These are phyloP conservation scores for Misgurnus mizolepis DNA, from an alignment of 2,113 vertebrate species.

Conservation along the genomic window DNA sequence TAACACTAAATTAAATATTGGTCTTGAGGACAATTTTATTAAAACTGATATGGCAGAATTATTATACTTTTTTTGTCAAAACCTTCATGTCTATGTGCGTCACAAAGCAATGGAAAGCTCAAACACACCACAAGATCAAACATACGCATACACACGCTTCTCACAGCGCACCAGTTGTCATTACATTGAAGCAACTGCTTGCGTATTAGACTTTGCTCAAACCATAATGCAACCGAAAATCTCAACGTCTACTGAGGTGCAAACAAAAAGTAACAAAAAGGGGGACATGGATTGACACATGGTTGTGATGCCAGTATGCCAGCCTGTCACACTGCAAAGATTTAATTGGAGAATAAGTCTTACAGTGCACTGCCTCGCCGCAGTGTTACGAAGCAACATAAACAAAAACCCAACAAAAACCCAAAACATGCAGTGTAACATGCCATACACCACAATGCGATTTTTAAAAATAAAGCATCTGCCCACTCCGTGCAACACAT, in stretches of 20 bases:
- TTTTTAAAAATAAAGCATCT: neutral
- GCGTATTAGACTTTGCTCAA: neutral
- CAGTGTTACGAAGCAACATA: conserved; percentile 50
- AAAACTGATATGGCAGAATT: neutral
- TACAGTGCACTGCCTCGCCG: conserved; percentile 52
- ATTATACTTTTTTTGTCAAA: neutral
- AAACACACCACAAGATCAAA: conserved; percentile 35
- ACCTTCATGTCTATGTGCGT: neutral
- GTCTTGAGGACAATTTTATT: neutral
- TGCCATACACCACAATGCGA: neutral
- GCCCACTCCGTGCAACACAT: conserved; percentile 15
- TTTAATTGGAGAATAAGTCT: conserved; percentile 47
- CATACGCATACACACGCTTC: conserved; percentile 28
- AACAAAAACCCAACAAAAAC: conserved; percentile 28
- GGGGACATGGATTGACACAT: conserved; percentile 30
- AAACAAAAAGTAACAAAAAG: neutral
- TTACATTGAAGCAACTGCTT: neutral
- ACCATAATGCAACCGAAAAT: neutral
- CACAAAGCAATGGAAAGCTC: conserved; percentile 54
- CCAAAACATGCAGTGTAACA: neutral
- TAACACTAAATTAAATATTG: neutral
- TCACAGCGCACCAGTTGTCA: neutral
- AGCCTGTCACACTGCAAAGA: conserved; percentile 34
- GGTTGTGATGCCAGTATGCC: conserved; percentile 44
- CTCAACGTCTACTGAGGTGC: neutral